Evolutionary conservation across 1,140 invertebrate species (phyloP).

Genomic region (Pemphigus obesinymphae): DNA sequence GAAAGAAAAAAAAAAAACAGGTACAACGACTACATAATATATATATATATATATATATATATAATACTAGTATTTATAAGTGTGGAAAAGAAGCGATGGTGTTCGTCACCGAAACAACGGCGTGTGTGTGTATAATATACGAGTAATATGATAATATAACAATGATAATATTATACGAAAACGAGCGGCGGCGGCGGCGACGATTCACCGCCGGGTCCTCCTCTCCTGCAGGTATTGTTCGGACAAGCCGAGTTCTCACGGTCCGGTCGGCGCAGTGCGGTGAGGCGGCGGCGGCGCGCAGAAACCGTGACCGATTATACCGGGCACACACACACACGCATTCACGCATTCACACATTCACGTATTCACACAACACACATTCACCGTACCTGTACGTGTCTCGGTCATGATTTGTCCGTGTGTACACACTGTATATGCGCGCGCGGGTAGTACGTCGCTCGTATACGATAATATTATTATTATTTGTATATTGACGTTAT

Average conservation of each 20-base stretch:
- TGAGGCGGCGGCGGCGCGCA: constrained; percentile 19
- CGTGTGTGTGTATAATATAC: too few species aligned
- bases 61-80: too few species aligned
- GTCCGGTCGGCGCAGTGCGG: background rate
- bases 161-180: constrained; percentile 14
- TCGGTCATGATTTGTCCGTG: background rate
- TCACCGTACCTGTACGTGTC: background rate
- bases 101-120: background rate
- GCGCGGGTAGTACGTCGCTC: background rate
- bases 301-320: constrained; percentile 39
- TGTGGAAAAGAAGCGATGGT: background rate
- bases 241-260: constrained; percentile 30
- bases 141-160: constrained; percentile 6
- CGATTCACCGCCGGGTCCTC: constrained; percentile 30
- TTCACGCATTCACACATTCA: background rate
- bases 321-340: background rate
- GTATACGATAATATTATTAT: background rate
- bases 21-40: too few species aligned
- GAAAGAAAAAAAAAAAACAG: background rate
- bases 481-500: constrained; percentile 20
- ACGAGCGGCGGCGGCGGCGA: background rate
- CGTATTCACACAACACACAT: background rate
- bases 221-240: constrained; percentile 41
- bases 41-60: too few species aligned
- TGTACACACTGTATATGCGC: background rate